Base-by-base conservation (phyloP, 1,140 invertebrate genomes). In the Phymorhynchus buccinoides region DNA sequence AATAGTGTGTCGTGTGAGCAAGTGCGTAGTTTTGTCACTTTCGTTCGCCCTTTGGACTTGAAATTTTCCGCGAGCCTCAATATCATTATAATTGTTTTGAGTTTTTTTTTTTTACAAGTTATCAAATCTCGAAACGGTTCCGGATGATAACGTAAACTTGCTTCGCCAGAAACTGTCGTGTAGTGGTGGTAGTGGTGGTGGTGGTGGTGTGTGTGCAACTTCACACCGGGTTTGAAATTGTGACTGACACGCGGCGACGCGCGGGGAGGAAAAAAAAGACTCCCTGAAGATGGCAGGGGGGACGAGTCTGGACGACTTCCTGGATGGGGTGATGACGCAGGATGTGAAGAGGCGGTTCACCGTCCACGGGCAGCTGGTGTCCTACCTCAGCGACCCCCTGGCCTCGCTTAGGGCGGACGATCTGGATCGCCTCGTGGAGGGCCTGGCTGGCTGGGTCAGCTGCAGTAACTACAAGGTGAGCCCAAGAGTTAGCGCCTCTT, bases 391-490 rank as follows among this genome's bases (percentile, higher is more conserved):
- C 52, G 96, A 97, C 90, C 94, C 95, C 22, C 94, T 94, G 37
- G 96, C 96, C 91, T 95, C 95, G 4, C 95, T 97, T 87, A 95
- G 96, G 37, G 97, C 97, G 93, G 96, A 97, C 84, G 96, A 98
- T 91, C 77, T 68, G n/a, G 97, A 97, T 84, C 95, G 96, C 88
- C 95, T 98, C 88, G 95, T 98, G 86, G 97, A 98, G 92, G 96
- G 96, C 22, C 93, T 99, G 68, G 95, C 97, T 88, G 95, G 95
- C 16, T 99, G 97, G 97, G 95, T 98, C 83, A 96, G 96, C 86
- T 97, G 96, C 87, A 97, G 97, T 89, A 98, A 97, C 93, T 96
- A 96, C 90, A 97, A 97, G 96, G 96, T 97, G 91, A 94, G 93
- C n/a, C n/a, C n/a, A n/a, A n/a, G n/a, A n/a, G n/a, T n/a, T n/a